phyloP scores from a whole-genome alignment of 2,113 vertebrate genomes.

The Elephas maximus region DNA sequence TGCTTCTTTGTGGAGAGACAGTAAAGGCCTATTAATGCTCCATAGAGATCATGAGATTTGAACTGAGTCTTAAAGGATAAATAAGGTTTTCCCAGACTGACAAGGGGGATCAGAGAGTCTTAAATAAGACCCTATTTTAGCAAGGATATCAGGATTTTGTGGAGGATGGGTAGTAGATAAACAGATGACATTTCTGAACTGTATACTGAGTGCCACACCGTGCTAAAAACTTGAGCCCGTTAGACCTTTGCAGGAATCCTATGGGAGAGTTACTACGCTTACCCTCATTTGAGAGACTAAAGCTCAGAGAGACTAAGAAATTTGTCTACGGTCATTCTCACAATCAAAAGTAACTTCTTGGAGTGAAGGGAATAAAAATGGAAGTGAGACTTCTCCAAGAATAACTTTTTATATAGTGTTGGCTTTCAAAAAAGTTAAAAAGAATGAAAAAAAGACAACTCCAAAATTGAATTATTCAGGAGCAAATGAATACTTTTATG shows the following conservation, averaged over 20 bases:
- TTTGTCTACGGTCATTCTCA: background rate
- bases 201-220: background rate
- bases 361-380: background rate
- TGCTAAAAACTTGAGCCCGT: background rate
- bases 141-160: background rate
- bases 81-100: background rate
- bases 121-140: background rate
- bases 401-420: background rate
- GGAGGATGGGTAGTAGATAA: background rate
- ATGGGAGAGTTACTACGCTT: background rate
- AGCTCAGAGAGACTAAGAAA: background rate
- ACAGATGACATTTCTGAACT: background rate
- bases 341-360: background rate
- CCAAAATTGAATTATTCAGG: background rate
- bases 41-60: background rate
- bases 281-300: background rate
- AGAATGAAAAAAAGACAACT: background rate
- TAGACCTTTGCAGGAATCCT: background rate
- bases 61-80: background rate
- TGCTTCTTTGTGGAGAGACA: background rate
- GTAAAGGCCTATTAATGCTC: background rate
- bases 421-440: constrained; percentile 16
- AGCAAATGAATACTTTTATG: background rate
- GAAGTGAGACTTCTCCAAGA: background rate
- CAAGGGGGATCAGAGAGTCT: background rate